Conservation (phyloP, 2,113 vertebrate genomes). For the Theristicus caerulescens region DNA sequence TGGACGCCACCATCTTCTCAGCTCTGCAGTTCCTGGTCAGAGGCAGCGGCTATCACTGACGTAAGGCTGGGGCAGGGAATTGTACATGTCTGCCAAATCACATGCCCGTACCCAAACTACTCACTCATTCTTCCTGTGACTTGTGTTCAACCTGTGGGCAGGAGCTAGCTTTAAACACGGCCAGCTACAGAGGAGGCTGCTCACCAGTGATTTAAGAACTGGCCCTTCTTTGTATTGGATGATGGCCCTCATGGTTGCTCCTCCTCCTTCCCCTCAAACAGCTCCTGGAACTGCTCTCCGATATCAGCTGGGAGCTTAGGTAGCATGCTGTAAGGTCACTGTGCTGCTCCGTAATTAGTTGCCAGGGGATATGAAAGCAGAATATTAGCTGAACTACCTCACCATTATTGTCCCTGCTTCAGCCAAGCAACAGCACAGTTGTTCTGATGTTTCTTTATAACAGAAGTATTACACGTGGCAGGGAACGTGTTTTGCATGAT, state of each 20-base stretch:
- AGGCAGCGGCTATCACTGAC: not conserved
- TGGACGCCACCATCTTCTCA: not conserved
- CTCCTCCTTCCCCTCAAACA: not conserved
- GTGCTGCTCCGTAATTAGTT: not conserved
- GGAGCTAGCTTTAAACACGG: not conserved
- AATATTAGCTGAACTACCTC: conserved; percentile 11
- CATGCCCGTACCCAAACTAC: not conserved
- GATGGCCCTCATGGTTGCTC: not conserved
- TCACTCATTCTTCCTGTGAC: not conserved
- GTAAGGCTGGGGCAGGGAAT: not conserved
- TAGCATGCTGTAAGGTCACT: not conserved
- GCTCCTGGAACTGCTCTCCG: not conserved
- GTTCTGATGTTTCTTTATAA: not conserved
- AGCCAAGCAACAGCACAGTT: conserved; percentile 12
- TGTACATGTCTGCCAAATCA: not conserved
- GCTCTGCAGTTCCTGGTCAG: not conserved
- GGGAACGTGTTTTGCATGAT: not conserved
- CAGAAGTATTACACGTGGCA: not conserved
- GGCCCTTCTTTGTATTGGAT: not conserved
- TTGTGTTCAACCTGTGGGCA: not conserved
- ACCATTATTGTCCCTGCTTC: not conserved
- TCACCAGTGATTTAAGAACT: not conserved
- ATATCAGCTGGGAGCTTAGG: not conserved
- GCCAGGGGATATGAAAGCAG: conserved; percentile 35
- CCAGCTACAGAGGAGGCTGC: not conserved